Base-by-base conservation (phyloP, 2,113 vertebrate genomes). In the Ammodytes dubius region DNA sequence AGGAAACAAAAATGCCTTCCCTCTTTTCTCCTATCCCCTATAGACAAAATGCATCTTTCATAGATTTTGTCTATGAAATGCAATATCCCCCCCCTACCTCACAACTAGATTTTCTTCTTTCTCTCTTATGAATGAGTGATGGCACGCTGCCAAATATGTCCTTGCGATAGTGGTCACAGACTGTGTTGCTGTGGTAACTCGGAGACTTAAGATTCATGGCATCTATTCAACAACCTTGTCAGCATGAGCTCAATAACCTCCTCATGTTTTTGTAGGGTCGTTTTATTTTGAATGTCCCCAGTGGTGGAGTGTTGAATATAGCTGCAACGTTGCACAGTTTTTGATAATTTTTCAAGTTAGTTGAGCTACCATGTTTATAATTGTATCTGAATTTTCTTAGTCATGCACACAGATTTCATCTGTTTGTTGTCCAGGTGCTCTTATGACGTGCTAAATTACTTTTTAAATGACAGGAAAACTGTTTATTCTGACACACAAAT, bases 121-220 rank as follows among this genome's bases (percentile, higher is more conserved):
- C 71, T 74, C 70, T 78, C 76, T 83, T 63, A 69, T 87, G 84
- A 93, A 92, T 90, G 90, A 88, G 79, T 14, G 39, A 81, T 81
- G 89, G 85, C 67, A 46, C 56, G 74, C 77, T 65, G 85, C 84
- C 87, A 87, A 54, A 88, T 81, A 88, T 79, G 87, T 91, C 92
- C 91, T 93, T 93, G 90, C 65, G 83, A 89, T 86, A 85, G 87
- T 83, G 85, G 85, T 79, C 60, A 19, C 85, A 70, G 81, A 66
- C 83, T 53, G 79, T 45, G 90, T 92, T 92, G 92, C 92, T 86
- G 89, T 92, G 88, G 93, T 88, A 92, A 93, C 92, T 84, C 67
- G 1, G 45, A 65, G 79, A 85, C 82, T 90, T 91, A 84, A 88
- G 92, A 94, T 91, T 90, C 87, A 86, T 79, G 75, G 81, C 86